Base-by-base conservation (phyloP, 37 sponge, comb jelly and placozoan species). In the Eunapius fragilis region DNA sequence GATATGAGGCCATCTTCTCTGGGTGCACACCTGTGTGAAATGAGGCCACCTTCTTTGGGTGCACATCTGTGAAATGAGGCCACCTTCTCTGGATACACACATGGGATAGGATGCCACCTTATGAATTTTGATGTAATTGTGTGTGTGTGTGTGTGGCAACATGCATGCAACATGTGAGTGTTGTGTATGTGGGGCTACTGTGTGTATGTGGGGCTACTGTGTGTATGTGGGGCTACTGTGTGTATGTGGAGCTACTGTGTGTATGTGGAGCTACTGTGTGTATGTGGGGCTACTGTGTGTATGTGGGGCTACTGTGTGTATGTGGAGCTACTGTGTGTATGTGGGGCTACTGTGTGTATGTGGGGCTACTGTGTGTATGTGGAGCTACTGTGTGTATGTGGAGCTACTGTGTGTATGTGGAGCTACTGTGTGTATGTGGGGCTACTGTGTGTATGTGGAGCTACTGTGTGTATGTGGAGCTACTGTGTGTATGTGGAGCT, bases 281-380 rank as follows among this genome's bases (percentile, higher is more conserved):
- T 82, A 71, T 82, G 72, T 79, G n/a, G n/a, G n/a, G n/a, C n/a
- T n/a, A n/a, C n/a, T n/a, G 80, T 79, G 67, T 73, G 80, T 79
- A 28, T 79, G 80, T 79, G 67, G n/a, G n/a, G n/a, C n/a, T n/a
- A n/a, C n/a, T 79, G 80, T 79, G 67, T 79, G 80, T 6, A 28
- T 79, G 80, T 79, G 67, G n/a, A n/a, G n/a, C n/a, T n/a, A n/a
- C n/a, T 58, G 58, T 58, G 58, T 58, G 58, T 58, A 19, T 58
- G 58, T 58, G 58, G 6, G 58, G 47, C 9, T n/a, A n/a, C n/a
- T 41, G 41, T 41, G 41, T 41, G 41, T 41, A 6, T 48, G 80
- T 48, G 80, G 3, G 80, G n/a, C n/a, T n/a, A n/a, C n/a, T 79
- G 80, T 79, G 80, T 69, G 71, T 70, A 35, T 26, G 34, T 68